These are phyloP conservation scores for Drosophila leontia DNA, from an alignment of 1,140 invertebrate species.

Conservation along the genomic window DNA sequence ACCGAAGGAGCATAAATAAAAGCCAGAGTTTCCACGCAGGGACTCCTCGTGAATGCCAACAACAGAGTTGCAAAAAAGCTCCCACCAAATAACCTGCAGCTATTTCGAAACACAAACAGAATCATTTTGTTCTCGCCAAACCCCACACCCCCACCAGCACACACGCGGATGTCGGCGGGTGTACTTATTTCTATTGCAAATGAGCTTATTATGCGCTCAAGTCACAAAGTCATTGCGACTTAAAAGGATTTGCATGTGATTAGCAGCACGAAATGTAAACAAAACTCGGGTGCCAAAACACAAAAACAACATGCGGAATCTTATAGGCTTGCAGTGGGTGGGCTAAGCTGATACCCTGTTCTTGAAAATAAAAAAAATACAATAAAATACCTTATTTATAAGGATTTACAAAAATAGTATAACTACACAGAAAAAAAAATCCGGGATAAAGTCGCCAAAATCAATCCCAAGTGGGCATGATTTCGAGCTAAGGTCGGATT, in stretches of 20 bases:
- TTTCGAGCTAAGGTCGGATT: no score
- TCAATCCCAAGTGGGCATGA: no score
- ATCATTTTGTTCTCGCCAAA: slow-evolving; percentile 14
- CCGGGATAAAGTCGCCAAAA: no score
- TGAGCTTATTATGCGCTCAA: slow-evolving; percentile 80
- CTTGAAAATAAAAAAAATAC: background rate
- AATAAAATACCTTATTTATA: no score
- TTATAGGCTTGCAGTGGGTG: background rate
- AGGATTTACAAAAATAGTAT: no score
- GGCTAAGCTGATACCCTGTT: background rate
- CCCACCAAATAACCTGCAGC: slow-evolving; percentile 77
- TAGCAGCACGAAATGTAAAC: slow-evolving; percentile 80
- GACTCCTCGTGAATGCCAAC: slow-evolving; percentile 41
- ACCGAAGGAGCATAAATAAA: slow-evolving; percentile 61
- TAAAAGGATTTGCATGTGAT: slow-evolving; percentile 83
- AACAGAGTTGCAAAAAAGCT: slow-evolving; percentile 61
- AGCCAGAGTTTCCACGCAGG: slow-evolving; percentile 39
- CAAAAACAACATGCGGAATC: slow-evolving; percentile 48
- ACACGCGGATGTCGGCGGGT: slow-evolving; percentile 25
- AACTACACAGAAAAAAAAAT: no score
- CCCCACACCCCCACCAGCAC: background rate
- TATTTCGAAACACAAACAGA: slow-evolving; percentile 52
- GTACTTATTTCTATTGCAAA: slow-evolving; percentile 75
- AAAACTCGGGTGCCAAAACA: slow-evolving; percentile 73
- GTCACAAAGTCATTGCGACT: slow-evolving; percentile 82